Conservation (phyloP, 2,888 invertebrate species). For the Cephus pygmeus region DNA sequence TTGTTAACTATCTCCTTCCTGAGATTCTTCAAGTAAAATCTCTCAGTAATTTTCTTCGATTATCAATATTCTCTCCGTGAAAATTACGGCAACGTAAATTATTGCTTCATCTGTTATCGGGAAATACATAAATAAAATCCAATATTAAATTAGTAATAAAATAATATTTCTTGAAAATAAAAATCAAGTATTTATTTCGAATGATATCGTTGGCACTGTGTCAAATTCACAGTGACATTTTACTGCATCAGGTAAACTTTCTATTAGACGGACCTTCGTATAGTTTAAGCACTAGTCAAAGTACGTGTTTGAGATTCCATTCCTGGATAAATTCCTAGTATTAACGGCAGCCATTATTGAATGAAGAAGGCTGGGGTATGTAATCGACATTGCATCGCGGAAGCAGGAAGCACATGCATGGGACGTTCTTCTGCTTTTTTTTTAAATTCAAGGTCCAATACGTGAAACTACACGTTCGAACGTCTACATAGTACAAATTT, state of each 20-base stretch:
- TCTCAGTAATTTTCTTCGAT: background rate
- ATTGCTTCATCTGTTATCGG: background rate
- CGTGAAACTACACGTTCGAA: background rate
- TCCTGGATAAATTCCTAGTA: background rate
- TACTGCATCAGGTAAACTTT: background rate
- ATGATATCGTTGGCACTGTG: background rate
- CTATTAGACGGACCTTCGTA: background rate
- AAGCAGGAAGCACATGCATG: background rate
- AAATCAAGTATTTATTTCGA: background rate
- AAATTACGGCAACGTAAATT: background rate
- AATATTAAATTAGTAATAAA: background rate
- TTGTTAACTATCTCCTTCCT: constrained; percentile 38
- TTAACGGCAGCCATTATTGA: background rate
- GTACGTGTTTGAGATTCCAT: background rate
- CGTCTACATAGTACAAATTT: background rate
- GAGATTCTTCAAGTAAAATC: constrained; percentile 15
- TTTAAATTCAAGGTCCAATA: background rate
- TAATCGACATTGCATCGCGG: background rate
- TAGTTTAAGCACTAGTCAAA: background rate
- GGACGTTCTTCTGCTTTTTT: background rate
- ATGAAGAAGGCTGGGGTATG: background rate
- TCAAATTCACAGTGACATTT: background rate
- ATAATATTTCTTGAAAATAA: background rate
- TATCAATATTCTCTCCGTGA: background rate
- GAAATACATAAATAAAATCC: background rate